Evolutionary conservation across 2,888 invertebrate species (phyloP).

Genomic region (Cerastis rubricosa): DNA sequence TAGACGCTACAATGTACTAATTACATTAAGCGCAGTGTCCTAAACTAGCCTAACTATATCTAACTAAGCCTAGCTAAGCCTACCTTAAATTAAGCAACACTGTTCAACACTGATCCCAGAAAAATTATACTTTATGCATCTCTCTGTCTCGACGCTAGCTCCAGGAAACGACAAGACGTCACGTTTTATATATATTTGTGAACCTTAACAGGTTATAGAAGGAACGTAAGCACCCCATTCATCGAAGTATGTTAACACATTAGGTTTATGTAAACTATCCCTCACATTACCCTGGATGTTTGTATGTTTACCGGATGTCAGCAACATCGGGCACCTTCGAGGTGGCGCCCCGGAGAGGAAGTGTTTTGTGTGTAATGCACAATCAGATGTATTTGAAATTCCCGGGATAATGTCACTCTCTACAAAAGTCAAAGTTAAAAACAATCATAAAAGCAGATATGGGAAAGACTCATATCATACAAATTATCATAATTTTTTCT

Average conservation of each 20-base stretch:
- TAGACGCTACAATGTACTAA: conserved; percentile 54
- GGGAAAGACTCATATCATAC: background rate
- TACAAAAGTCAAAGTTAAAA: background rate
- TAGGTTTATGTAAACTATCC: conserved; percentile 50
- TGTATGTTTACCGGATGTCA: conserved; percentile 26
- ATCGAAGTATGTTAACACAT: conserved; percentile 66
- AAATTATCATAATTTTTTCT: background rate
- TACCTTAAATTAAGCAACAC: conserved; percentile 45
- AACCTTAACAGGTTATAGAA: conserved; percentile 72
- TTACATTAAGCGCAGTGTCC: conserved; percentile 42
- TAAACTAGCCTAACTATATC: conserved; percentile 30
- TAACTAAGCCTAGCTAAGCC: conserved; percentile 25
- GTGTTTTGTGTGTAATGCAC: conserved; percentile 6
- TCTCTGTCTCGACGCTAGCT: conserved; percentile 73
- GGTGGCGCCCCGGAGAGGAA: background rate
- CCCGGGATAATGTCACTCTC: background rate
- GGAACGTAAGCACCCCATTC: conserved; percentile 74
- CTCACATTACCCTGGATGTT: conserved; percentile 40
- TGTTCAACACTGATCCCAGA: conserved; percentile 54
- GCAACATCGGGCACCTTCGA: conserved; percentile 28
- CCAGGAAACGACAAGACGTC: conserved; percentile 60
- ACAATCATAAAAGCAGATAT: background rate
- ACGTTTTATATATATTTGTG: conserved; percentile 54
- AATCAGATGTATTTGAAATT: conserved; percentile 2
- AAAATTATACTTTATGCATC: conserved; percentile 61